Percentiles rank a stretch among this genome's conserved stretches.
Conservation (phyloP, 2,113 vertebrate species). For the Burhinus bistriatus region DNA sequence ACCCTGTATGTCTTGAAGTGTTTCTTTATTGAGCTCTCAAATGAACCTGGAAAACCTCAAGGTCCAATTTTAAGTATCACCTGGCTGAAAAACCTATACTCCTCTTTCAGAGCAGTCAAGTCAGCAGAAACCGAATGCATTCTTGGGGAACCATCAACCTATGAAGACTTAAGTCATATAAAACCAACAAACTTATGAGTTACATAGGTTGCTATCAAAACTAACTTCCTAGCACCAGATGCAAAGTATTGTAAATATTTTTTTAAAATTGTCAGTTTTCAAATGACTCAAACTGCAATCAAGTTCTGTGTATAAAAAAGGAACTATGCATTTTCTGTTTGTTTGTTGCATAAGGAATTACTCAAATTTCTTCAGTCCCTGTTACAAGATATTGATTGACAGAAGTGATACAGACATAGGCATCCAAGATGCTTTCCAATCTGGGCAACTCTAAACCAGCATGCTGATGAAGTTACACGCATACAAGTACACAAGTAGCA, state of each 20-base stretch:
- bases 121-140: background rate
- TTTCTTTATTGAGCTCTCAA: background rate
- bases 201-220: background rate
- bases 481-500: background rate
- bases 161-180: background rate
- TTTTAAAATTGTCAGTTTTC: background rate
- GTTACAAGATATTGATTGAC: conserved; percentile 1
- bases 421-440: conserved; percentile 39
- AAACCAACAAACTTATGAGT: background rate
- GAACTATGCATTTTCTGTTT: background rate
- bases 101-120: background rate
- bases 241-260: background rate
- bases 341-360: background rate
- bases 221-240: background rate
- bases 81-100: background rate
- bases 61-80: background rate
- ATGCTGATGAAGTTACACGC: background rate
- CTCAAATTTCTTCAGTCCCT: background rate
- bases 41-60: background rate
- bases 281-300: background rate
- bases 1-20: background rate
- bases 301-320: background rate
- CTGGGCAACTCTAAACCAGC: background rate
- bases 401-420: background rate
- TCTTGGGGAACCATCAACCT: background rate